Conservation (phyloP, 2,888 invertebrate species). For the Eurois occulta region DNA sequence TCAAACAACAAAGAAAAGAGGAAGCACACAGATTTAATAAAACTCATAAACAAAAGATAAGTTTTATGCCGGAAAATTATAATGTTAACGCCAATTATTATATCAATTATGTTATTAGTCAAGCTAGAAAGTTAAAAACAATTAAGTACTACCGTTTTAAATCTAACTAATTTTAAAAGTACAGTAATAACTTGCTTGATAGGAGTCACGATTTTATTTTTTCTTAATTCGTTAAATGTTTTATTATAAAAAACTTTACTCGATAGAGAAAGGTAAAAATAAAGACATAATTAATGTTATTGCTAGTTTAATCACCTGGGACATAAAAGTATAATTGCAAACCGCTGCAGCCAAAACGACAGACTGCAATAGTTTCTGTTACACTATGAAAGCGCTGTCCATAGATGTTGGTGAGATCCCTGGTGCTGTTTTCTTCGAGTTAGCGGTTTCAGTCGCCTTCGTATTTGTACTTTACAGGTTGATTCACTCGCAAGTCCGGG, state of each 20-base stretch:
- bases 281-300: background rate
- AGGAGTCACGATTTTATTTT: slow-evolving; percentile 33
- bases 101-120: slow-evolving; percentile 40
- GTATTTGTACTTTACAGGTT: background rate
- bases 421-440: background rate
- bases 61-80: slow-evolving; percentile 19
- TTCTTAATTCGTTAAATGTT: slow-evolving; percentile 8
- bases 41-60: background rate
- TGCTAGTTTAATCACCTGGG: background rate
- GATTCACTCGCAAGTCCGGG: too few species aligned
- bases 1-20: slow-evolving; percentile 1
- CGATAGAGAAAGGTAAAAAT: slow-evolving; percentile 6
- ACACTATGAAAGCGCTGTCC: background rate
- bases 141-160: slow-evolving; percentile 54
- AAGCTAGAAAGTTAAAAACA: slow-evolving; percentile 49
- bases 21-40: background rate
- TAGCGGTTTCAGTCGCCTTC: background rate
- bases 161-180: slow-evolving; percentile 28
- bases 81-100: slow-evolving; percentile 24
- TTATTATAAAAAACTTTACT: too few species aligned
- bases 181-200: slow-evolving; percentile 36
- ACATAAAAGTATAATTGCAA: background rate
- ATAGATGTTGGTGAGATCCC: background rate
- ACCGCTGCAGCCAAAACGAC: background rate
- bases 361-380: background rate